Base-by-base conservation (phyloP, 2,888 invertebrate genomes). In the Spisula subtruncata region DNA sequence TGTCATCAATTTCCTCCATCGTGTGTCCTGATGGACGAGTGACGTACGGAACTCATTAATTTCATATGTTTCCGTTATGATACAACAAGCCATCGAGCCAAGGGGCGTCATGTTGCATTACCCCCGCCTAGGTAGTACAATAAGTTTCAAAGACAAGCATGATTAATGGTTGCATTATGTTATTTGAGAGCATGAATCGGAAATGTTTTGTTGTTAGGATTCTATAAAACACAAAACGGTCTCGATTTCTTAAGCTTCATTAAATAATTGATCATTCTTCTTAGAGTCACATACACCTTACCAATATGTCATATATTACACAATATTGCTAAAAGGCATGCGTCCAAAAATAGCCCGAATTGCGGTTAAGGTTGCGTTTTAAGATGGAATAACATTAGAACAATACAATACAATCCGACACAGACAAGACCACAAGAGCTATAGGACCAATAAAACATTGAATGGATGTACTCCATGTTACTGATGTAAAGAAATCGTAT, bases 201-300 rank as follows among this genome's bases (percentile, higher is more conserved):
- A 48, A 18, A 29, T 51, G 46, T 51, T 54, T 85, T 85, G 16
- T 54, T 46, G 46, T 79, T 48, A n/a, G 1, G 25, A 29, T 71
- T 25, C 71, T 25, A 84, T 71, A n/a, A 71, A 71, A 35, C 41
- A 20, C 18, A 20, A 51, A 79, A 0, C n/a, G n/a, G n/a, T 32
- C 14, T 75, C 71, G 32, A 79, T 85, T 79, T 54, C 75, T 71
- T 71, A 32, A 25, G 71, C 66, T 20, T 41, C 71, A 84, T 84
- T 84, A 84, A 71, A 84, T 84, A n/a, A n/a, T 71, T n/a, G 16
- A 84, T 84, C 60, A 66, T n/a, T n/a, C 41, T 41, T 5, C 41
- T 2, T 8, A 41, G 41, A 5, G 41, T 8, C 8, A 41, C n/a
- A n/a, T n/a, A 41, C 8, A 41, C 41, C 41, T 41, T 8, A 2